These are phyloP conservation scores for Lycocorax pyrrhopterus DNA, from an alignment of 2,113 vertebrate species.

Conservation along the genomic window DNA sequence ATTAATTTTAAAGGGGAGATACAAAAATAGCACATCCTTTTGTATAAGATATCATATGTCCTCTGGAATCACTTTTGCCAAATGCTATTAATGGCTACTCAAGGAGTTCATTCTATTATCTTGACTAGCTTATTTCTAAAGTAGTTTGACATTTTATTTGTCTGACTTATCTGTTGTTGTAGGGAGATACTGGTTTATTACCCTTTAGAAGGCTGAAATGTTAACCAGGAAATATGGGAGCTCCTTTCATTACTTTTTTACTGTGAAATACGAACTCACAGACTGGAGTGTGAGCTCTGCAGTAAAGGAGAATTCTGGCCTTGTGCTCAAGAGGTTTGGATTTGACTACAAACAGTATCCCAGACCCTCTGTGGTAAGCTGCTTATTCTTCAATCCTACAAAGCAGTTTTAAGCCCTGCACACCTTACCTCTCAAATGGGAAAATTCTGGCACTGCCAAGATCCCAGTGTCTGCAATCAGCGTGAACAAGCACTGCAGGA, in stretches of 20 bases:
- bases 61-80: conserved; percentile 20
- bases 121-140: conserved; percentile 44
- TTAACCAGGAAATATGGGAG: neutral
- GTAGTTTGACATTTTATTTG: conserved; percentile 48
- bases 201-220: conserved; percentile 37
- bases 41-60: neutral
- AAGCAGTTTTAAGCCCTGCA: neutral
- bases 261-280: neutral
- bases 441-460: neutral
- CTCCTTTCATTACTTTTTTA: neutral
- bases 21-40: conserved; percentile 21
- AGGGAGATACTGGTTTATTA: conserved; percentile 48
- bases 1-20: conserved; percentile 17
- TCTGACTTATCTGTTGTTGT: conserved; percentile 43
- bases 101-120: conserved; percentile 38
- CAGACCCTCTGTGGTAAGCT: neutral
- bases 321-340: neutral
- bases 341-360: neutral
- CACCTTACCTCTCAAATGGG: neutral
- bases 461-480: no score
- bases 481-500: fast-evolving
- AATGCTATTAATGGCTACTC: conserved; percentile 24
- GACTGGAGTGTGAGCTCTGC: neutral
- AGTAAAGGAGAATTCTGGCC: neutral
- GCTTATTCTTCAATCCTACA: neutral